These are phyloP conservation scores for Rhodeus uyekii DNA, from an alignment of 2,797 vertebrate species.

Conservation along the genomic window DNA sequence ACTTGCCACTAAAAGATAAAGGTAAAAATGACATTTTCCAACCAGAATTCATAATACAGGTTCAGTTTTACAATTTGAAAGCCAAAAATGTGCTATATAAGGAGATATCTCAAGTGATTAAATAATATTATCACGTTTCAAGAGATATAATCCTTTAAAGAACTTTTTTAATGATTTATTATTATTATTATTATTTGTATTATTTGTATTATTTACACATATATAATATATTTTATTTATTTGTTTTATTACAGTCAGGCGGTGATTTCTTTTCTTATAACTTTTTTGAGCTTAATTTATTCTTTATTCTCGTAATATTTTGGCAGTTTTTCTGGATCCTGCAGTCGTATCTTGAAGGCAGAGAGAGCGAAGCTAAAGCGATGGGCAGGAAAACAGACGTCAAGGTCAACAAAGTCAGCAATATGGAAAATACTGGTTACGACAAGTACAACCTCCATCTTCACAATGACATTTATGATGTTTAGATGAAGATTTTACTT, in stretches of 20 bases:
- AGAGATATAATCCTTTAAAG: background rate
- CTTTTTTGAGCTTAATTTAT: background rate
- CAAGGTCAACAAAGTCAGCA: constrained; percentile 40
- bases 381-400: constrained; percentile 49
- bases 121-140: too few species aligned
- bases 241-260: background rate
- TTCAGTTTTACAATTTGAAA: too few species aligned
- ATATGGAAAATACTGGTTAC: constrained; percentile 39
- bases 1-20: background rate
- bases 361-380: constrained; percentile 48
- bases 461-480: constrained; percentile 55
- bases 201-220: too few species aligned
- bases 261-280: background rate
- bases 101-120: too few species aligned
- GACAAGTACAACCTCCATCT: constrained; percentile 55
- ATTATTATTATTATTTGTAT: too few species aligned
- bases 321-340: constrained; percentile 59
- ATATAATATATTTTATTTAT: too few species aligned
- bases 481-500: constrained; percentile 6
- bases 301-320: background rate
- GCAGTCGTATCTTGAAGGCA: constrained; percentile 50
- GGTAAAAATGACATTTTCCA: background rate
- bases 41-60: background rate
- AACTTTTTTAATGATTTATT: too few species aligned
- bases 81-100: background rate